phyloP scores from a whole-genome alignment of 2,797 vertebrate species.

The Leptoclinus maculatus region DNA sequence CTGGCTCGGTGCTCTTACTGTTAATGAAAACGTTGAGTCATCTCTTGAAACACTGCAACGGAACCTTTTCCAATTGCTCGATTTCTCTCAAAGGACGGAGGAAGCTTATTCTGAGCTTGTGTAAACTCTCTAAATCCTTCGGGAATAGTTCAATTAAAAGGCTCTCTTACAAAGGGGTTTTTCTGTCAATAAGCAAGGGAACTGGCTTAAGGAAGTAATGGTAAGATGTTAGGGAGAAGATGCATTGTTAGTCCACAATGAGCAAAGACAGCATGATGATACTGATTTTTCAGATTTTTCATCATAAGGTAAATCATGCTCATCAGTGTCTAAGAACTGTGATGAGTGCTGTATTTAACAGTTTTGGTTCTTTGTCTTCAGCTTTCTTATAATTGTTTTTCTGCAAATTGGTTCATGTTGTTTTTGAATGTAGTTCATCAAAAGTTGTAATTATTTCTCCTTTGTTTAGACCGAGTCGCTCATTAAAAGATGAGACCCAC shows the following conservation, averaged over 20 bases:
- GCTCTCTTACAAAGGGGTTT: conserved; percentile 40
- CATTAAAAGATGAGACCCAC: conserved; percentile 78
- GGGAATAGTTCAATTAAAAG: conserved; percentile 73
- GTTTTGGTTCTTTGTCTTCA: conserved; percentile 27
- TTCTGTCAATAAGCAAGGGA: conserved; percentile 57
- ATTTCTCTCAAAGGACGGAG: conserved; percentile 38
- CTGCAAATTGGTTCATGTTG: conserved; percentile 54
- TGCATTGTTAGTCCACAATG: conserved; percentile 9
- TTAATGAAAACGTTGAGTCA: conserved; percentile 59
- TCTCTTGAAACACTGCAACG: conserved; percentile 64
- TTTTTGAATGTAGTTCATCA: conserved; percentile 54
- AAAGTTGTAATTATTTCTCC: conserved; percentile 70
- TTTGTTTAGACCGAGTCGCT: conserved; percentile 77
- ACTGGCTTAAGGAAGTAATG: conserved; percentile 38
- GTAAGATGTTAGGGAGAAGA: conserved; percentile 13
- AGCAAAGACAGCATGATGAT: conserved; percentile 6
- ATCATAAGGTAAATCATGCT: conserved; percentile 12
- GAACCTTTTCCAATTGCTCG: conserved; percentile 44
- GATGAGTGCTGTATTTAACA: not conserved
- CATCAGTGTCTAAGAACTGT: conserved; percentile 1
- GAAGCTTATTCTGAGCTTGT: conserved; percentile 48
- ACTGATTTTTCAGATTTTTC: conserved; percentile 13
- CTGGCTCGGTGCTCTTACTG: conserved; percentile 46
- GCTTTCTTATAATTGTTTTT: conserved; percentile 55
- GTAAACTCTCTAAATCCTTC: conserved; percentile 63